Evolutionary conservation across 1,140 invertebrate species (phyloP).

Genomic region (Drosophila kepulauana): DNA sequence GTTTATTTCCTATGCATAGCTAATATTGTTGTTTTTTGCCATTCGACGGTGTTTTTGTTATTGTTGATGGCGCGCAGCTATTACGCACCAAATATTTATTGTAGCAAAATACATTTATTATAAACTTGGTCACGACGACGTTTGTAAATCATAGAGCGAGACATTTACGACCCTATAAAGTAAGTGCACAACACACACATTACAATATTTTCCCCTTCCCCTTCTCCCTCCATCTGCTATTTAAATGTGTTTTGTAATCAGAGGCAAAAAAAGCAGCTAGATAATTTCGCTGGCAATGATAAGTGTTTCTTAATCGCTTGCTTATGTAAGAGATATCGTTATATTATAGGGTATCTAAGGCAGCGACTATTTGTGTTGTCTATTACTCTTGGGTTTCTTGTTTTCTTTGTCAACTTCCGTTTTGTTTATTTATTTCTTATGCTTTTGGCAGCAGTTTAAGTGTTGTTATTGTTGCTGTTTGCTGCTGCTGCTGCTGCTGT

Average conservation of each 20-base stretch:
- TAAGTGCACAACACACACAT: slow-evolving; percentile 5
- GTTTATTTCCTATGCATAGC: slow-evolving; percentile 16
- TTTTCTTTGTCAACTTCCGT: slow-evolving; percentile 71
- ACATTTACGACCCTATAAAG: slow-evolving; percentile 17
- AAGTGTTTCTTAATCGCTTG: neutral
- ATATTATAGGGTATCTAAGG: slow-evolving; percentile 30
- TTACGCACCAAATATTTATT: slow-evolving; percentile 51
- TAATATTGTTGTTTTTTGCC: slow-evolving; percentile 49
- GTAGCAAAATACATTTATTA: slow-evolving; percentile 45
- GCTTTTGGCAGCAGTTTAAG: slow-evolving; percentile 42
- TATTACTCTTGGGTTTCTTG: slow-evolving; percentile 4
- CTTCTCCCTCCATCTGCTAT: neutral
- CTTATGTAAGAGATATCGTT: neutral
- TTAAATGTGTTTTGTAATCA: slow-evolving; percentile 14
- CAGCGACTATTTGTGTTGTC: slow-evolving; percentile 6
- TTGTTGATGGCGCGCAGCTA: slow-evolving; percentile 33
- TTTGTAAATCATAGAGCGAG: slow-evolving; percentile 32
- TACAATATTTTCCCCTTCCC: neutral
- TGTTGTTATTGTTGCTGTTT: slow-evolving; percentile 15
- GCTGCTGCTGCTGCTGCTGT: slow-evolving; percentile 23
- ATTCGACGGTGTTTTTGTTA: slow-evolving; percentile 27
- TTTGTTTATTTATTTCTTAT: slow-evolving; percentile 55
- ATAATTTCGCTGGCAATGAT: slow-evolving; percentile 4
- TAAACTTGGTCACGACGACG: slow-evolving; percentile 43
- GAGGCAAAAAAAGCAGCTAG: neutral